Evolutionary conservation across 1,140 invertebrate species (phyloP), one percentile per base, ranked within the genome.

Genomic region (Eurosta solidaginis): DNA sequence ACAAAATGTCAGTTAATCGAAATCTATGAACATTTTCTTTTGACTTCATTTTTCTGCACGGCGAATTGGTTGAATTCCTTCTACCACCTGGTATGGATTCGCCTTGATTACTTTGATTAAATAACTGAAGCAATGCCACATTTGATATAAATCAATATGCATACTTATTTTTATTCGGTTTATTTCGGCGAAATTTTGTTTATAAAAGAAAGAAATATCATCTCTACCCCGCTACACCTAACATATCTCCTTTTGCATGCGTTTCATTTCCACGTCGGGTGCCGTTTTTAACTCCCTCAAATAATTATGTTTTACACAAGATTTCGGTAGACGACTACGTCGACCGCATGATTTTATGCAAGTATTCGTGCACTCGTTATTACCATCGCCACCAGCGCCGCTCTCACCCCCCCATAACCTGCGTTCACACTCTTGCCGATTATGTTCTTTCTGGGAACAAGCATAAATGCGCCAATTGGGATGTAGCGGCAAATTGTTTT

Each of bases 391-490:
- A n/a, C n/a, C n/a, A n/a, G n/a, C n/a, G n/a, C n/a, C n/a, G n/a
- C n/a, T n/a, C n/a, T n/a, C n/a, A n/a, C 9, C 79, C 68, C 1
- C 75, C 29, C 42, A 80, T 76, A 10, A 81, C 80, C 50, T 25
- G 20, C 49, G 20, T 20, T 22, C n/a, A 22, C 20, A 29, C 25
- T 12, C 14, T 81, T 81, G 0, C 20, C 74, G 0, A 83, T n/a
- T 78, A 12, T 82, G 83, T 33, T 80, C 78, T 17, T 78, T 80
- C 1, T 76, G 78, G 68, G 85, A 79, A 10, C 84, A 84, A 12
- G 82, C 78, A 9, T 81, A 75, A 7, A 86, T 80, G 6, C 78
- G 78, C 85, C 85, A 86, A 73, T 86, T 86, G 25, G 85, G 82
- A 81, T 86, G 85, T 6, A 80, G 79, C 4, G 81, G 74, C 47